These are phyloP conservation scores for Shinisaurus crocodilurus DNA, from an alignment of 2,113 vertebrate species.

Conservation along the genomic window DNA sequence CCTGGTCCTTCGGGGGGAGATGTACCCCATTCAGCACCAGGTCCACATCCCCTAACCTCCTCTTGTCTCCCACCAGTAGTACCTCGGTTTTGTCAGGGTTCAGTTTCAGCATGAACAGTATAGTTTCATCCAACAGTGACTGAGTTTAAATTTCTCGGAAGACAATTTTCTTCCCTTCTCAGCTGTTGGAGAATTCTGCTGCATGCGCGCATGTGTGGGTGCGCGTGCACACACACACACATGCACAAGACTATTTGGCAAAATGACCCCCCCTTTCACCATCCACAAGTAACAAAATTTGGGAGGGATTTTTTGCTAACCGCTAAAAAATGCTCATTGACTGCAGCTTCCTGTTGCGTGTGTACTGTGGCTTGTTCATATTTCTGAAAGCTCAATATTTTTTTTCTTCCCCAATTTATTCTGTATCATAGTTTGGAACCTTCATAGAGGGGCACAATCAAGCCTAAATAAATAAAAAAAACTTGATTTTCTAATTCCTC, in stretches of 20 bases:
- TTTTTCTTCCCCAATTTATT: neutral
- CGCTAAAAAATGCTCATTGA: neutral
- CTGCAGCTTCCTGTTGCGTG: neutral
- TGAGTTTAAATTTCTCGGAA: neutral
- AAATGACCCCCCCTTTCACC: neutral
- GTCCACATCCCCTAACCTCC: too few species aligned
- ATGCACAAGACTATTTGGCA: too few species aligned
- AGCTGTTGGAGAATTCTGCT: neutral
- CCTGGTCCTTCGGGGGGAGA: too few species aligned
- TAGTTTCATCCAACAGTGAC: neutral
- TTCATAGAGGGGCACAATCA: neutral
- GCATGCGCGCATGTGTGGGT: too few species aligned
- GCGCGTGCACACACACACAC: too few species aligned
- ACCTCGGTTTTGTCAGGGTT: too few species aligned
- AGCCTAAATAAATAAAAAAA: neutral
- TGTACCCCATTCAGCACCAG: too few species aligned
- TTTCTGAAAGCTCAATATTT: neutral
- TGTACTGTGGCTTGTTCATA: neutral
- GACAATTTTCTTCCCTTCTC: too few species aligned
- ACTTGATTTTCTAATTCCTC: constrained; percentile 8
- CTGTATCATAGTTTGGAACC: neutral
- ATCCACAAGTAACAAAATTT: neutral
- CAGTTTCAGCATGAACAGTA: too few species aligned
- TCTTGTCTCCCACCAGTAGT: too few species aligned
- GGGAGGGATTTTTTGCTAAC: neutral